Evolutionary conservation across 2,888 invertebrate species (phyloP).

Genomic region (Polylopha cassiicola): DNA sequence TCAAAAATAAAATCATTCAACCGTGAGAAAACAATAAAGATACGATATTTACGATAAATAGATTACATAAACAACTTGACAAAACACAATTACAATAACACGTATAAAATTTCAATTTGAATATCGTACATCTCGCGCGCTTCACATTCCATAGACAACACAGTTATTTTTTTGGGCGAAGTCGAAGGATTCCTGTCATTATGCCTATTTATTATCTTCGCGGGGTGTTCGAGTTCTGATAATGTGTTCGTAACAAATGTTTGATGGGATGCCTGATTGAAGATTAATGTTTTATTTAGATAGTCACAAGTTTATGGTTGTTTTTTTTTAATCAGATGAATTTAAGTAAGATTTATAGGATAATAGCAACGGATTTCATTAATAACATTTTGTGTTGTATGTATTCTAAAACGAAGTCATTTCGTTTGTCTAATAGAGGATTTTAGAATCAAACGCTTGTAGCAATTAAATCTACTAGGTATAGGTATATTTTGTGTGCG

Average conservation of each 20-base stretch:
- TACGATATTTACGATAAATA: constrained; percentile 26
- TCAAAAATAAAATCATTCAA: constrained; percentile 22
- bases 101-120: constrained; percentile 39
- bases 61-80: constrained; percentile 28
- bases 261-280: constrained; percentile 30
- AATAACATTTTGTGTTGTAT: too few relatives aligned
- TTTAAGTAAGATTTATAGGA: too few relatives aligned
- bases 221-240: constrained; percentile 56
- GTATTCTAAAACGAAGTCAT: too few relatives aligned
- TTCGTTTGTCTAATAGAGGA: too few relatives aligned
- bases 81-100: constrained; percentile 27
- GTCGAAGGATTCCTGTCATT: constrained; percentile 59
- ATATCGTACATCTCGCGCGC: constrained; percentile 44
- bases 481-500: too few relatives aligned
- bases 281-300: constrained; percentile 21
- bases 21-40: constrained; percentile 24
- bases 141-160: constrained; percentile 56
- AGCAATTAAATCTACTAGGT: too few relatives aligned
- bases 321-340: background rate
- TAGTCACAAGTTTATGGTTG: constrained; percentile 12
- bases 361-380: constrained; percentile 5
- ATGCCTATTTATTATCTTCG: constrained; percentile 59
- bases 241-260: constrained; percentile 45
- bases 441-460: too few relatives aligned
- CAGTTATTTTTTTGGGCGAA: constrained; percentile 47